Conservation (phyloP, 2,113 vertebrate species). For the Orientallactaga bullata region DNA sequence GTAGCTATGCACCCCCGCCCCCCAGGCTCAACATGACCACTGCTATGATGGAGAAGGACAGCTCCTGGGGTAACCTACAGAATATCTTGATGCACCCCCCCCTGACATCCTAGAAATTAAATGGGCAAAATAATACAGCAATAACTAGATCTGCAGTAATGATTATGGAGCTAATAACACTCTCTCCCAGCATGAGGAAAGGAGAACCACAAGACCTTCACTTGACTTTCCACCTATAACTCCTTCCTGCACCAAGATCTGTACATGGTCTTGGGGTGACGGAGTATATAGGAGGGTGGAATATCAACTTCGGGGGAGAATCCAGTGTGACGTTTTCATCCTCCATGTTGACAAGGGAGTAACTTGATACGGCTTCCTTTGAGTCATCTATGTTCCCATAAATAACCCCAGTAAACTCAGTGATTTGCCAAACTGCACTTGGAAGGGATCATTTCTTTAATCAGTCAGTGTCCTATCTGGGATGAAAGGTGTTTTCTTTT, state of each 20-base stretch:
- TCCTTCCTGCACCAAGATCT: neutral
- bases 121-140: neutral
- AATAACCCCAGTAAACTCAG: neutral
- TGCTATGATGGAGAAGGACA: neutral
- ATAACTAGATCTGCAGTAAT: too few relatives aligned
- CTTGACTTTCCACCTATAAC: too few relatives aligned
- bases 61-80: neutral
- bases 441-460: neutral
- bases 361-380: neutral
- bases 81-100: neutral
- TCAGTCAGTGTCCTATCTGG: neutral
- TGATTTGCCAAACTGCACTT: neutral
- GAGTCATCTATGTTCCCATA: neutral
- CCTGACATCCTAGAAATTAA: neutral
- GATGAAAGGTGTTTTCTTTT: neutral
- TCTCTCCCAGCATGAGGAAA: too few relatives aligned
- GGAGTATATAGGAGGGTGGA: neutral
- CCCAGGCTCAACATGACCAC: neutral
- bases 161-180: neutral
- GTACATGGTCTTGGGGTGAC: neutral
- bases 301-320: neutral
- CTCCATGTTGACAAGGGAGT: neutral
- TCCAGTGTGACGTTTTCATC: neutral
- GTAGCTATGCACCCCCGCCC: neutral
- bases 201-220: neutral